Conservation (phyloP, 2,113 vertebrate genomes). For the Dasypus novemcinctus region DNA sequence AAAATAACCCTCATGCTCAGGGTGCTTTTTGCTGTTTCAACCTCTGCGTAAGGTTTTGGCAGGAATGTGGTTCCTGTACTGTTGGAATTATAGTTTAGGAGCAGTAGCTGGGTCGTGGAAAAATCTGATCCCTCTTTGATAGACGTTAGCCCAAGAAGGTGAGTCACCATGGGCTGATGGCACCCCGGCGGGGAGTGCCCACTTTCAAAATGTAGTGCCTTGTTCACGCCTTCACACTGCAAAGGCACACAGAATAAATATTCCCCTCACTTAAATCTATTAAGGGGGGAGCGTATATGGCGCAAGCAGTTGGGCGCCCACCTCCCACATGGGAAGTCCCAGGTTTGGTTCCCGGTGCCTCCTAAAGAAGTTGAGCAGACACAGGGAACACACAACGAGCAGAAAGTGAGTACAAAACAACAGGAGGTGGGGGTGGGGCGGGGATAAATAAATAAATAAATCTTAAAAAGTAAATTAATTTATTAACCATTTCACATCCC, state of each 20-base stretch:
- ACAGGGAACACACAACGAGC: no score
- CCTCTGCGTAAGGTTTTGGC: background rate
- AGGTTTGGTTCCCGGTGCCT: no score
- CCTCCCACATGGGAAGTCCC: no score
- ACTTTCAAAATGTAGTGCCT: background rate
- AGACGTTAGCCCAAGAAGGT: background rate
- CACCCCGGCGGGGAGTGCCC: background rate
- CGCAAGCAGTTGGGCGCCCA: no score
- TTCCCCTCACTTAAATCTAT: background rate
- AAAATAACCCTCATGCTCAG: background rate
- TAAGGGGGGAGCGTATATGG: no score
- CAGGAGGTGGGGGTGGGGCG: no score
- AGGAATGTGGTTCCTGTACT: no score
- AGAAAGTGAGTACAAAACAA: no score
- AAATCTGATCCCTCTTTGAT: background rate
- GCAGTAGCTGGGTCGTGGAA: no score
- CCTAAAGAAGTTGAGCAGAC: no score
- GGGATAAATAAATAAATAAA: no score
- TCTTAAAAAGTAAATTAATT: no score
- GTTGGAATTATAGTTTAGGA: background rate
- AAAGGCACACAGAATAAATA: background rate
- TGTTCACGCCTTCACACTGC: background rate
- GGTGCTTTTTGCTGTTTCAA: background rate
- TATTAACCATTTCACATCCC: background rate
- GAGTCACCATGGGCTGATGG: accelerated